A percentile compares a stretch with the other conserved stretches of the same genome.
phyloP scores from a whole-genome alignment of 2,888 invertebrate genomes.

The Melipona bicolor region DNA sequence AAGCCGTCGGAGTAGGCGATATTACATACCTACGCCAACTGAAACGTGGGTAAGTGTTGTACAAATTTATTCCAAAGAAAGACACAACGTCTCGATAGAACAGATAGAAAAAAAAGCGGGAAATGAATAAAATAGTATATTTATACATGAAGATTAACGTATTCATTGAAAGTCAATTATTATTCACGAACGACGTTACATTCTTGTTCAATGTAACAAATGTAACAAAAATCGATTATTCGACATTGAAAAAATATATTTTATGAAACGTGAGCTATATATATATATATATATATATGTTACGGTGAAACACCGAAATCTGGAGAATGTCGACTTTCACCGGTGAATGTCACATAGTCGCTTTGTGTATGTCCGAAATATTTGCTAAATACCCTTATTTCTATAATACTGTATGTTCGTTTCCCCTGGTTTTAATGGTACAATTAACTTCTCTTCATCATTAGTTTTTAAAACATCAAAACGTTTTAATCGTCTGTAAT shows the following conservation, averaged over 20 bases:
- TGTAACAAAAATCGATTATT: background rate
- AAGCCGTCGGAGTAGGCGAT: background rate
- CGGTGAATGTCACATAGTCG: no score
- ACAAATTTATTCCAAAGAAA: background rate
- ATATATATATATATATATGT: background rate
- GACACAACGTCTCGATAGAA: fast-evolving
- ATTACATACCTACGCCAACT: background rate
- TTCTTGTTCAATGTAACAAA: background rate
- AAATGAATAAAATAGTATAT: background rate
- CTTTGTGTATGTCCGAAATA: no score
- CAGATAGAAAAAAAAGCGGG: background rate
- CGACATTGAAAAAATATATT: slow-evolving; percentile 25
- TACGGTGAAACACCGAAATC: no score
- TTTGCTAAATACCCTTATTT: no score
- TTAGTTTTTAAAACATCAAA: no score
- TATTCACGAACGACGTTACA: background rate
- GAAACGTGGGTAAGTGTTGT: background rate
- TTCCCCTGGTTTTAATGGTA: no score
- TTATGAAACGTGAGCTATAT: slow-evolving; percentile 19
- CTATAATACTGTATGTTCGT: no score
- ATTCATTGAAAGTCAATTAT: background rate
- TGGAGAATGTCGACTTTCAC: no score
- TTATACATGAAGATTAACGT: background rate
- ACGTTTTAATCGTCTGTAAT: no score
- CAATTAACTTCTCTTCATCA: no score